These are phyloP conservation scores for Orthosia gracilis DNA, from an alignment of 2,888 invertebrate genomes.

Conservation along the genomic window DNA sequence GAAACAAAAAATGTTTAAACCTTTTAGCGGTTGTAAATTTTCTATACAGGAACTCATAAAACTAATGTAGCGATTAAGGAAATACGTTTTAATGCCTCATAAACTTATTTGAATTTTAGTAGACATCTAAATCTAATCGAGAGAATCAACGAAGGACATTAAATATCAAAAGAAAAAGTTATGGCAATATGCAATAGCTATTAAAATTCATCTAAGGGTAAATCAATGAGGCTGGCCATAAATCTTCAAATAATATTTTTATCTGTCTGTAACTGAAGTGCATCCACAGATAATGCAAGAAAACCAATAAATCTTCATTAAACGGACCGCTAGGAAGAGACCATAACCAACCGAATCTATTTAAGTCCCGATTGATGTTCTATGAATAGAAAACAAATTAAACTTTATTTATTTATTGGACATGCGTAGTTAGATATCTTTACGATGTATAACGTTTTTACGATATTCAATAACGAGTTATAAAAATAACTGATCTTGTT, in stretches of 20 bases:
- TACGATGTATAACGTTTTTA: constrained; percentile 60
- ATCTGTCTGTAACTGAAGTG: constrained; percentile 63
- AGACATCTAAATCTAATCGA: not conserved
- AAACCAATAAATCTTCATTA: constrained; percentile 74
- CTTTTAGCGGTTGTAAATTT: constrained; percentile 15
- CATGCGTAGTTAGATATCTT: constrained; percentile 68
- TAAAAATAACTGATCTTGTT: constrained; percentile 9
- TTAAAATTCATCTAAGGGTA: constrained; percentile 22
- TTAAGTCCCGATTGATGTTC: constrained; percentile 74
- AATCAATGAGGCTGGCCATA: constrained; percentile 48
- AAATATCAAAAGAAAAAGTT: constrained; percentile 31
- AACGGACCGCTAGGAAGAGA: constrained; percentile 61
- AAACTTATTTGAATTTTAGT: not conserved
- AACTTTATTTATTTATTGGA: constrained; percentile 58
- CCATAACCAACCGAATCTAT: constrained; percentile 67
- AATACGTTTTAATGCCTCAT: not conserved
- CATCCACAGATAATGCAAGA: constrained; percentile 64
- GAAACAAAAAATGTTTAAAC: not conserved
- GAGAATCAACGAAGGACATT: constrained; percentile 1
- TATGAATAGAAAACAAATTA: constrained; percentile 70
- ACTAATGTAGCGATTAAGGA: constrained; percentile 6
- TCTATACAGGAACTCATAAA: not conserved
- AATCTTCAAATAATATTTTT: constrained; percentile 66
- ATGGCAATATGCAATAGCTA: constrained; percentile 8
- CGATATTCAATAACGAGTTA: constrained; percentile 12